phyloP scores from a whole-genome alignment of 64 coral and sea anemone genomes.

The Dendronephthya gigantea region DNA sequence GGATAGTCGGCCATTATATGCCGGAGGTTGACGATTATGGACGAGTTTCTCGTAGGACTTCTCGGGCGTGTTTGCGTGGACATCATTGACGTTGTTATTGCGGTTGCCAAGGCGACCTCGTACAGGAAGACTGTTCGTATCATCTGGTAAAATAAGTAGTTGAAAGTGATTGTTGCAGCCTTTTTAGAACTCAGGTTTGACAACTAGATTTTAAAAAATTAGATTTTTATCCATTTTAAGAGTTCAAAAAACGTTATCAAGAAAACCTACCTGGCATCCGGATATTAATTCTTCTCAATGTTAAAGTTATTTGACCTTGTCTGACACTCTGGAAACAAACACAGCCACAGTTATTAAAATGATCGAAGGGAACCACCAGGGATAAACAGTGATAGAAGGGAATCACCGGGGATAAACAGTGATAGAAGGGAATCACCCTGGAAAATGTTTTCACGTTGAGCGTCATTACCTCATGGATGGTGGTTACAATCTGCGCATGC shows the following conservation, averaged over 20 bases:
- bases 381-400: too few species aligned
- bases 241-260: too few species aligned
- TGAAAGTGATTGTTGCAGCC: too few species aligned
- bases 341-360: not conserved
- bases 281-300: not conserved
- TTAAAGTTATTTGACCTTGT: not conserved
- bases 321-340: not conserved
- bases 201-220: too few species aligned
- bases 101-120: not conserved
- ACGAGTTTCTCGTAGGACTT: not conserved
- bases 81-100: not conserved
- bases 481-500: constrained; percentile 75
- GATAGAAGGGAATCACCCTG: too few species aligned
- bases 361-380: not conserved
- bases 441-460: too few species aligned
- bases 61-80: not conserved
- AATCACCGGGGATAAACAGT: too few species aligned
- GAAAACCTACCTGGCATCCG: not conserved
- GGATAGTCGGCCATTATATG: not conserved
- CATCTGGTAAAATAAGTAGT: not conserved
- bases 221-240: too few species aligned
- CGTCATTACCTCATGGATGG: constrained; percentile 93
- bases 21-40: not conserved
- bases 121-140: not conserved
- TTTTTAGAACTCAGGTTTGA: too few species aligned